Base-by-base conservation (phyloP, 2,113 vertebrate genomes). In the Hylia prasina region DNA sequence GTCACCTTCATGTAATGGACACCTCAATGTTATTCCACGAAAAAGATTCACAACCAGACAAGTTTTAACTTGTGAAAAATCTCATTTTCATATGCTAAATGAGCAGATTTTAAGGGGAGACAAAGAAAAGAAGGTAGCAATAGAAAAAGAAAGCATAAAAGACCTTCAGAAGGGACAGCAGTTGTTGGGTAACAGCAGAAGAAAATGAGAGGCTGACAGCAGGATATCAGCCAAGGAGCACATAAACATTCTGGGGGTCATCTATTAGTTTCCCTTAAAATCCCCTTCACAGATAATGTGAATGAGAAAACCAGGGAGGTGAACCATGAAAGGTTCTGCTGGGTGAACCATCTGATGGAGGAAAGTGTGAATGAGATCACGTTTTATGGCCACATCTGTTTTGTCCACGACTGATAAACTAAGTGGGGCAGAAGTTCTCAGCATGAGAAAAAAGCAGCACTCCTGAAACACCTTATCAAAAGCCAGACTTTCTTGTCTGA, bases 301-400 rank as follows among this genome's bases (percentile, higher is more conserved):
- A 80, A 61, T 40, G 17, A 48, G 31, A 5, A 65, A 83, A 37
- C 2, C 12, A 64, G 53, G 63, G 33, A 64, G 48, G 8, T 1
- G 3, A 71, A 12, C 22, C 11, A 22, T 21, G 47, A 54, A 71
- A 80, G 15, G 5, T 56, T 47, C 18, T 75, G 21, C 56, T 77
- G 53, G 15, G 27, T 56, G 37, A 83, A 10, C 24, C 64, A 1
- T 45, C 16, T 45, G 63, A 20, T 39, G 39, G 23, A 58, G 22
- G 11, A 37, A 56, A 48, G 20, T 4, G 42, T 37, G 53, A 30
- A 20, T 11, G 33, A 77, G 35, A 47, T 58, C 9, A 3, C 0
- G 1, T 64, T 69, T 56, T 48, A 48, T 0, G 0, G 58, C 16
- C 48, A 39, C 39, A 83, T 13, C 9, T 0, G 0, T 54, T 82